Evolutionary conservation across 2,797 vertebrate genomes (phyloP).

Genomic region (Pangasius macronema): DNA sequence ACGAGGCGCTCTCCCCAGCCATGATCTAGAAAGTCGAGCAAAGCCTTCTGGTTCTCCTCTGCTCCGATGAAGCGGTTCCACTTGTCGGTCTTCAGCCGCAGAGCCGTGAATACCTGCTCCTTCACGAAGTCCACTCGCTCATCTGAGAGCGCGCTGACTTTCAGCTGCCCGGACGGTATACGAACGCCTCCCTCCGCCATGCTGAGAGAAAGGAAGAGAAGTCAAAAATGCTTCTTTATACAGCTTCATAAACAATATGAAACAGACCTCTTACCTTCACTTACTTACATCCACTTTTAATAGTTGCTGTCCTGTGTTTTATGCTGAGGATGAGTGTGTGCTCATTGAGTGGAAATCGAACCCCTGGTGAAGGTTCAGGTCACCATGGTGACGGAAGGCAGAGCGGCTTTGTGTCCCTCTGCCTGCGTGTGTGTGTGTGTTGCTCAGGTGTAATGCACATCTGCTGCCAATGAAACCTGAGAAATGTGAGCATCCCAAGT

Average conservation of each 20-base stretch:
- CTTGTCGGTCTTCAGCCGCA: conserved; percentile 80
- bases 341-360: conserved; percentile 37
- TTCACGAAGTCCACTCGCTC: conserved; percentile 80
- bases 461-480: conserved; percentile 50
- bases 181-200: conserved; percentile 74
- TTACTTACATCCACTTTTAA: neutral
- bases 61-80: conserved; percentile 82
- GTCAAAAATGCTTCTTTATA: neutral
- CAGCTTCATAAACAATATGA: neutral
- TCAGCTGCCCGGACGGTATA: conserved; percentile 70
- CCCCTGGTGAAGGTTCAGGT: conserved; percentile 36
- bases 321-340: neutral
- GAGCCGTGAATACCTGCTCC: conserved; percentile 76
- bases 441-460: conserved; percentile 26
- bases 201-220: neutral
- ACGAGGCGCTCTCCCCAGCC: conserved; percentile 69
- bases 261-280: neutral
- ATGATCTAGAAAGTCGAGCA: conserved; percentile 80
- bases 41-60: conserved; percentile 80
- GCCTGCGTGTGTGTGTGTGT: conserved; percentile 33
- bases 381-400: conserved; percentile 34
- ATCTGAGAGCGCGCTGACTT: conserved; percentile 71
- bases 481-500: conserved; percentile 15
- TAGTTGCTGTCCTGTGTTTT: neutral
- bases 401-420: conserved; percentile 38